Evolutionary conservation across 2,888 invertebrate species (phyloP), one percentile per base, ranked within the genome.

Genomic region (Anthrax anthrax): DNA sequence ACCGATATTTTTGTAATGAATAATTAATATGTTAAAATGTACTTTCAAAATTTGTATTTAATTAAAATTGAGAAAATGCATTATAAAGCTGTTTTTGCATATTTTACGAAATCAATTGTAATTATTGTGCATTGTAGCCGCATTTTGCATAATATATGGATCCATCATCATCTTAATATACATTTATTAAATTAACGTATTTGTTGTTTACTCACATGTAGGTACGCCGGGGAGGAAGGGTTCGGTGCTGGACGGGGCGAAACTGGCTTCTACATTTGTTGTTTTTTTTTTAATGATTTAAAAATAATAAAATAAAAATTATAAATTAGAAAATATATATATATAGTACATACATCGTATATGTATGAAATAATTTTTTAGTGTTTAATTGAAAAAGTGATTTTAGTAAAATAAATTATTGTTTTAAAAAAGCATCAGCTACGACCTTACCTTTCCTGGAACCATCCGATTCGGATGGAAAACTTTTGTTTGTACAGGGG

Each of bases 401-500:
- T 36, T 37, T 37, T 37, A 37, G 23, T 27, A 32, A 37, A n/a
- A 37, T 18, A 37, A 23, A n/a, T n/a, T n/a, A n/a, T n/a, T n/a
- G 18, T 18, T 39, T 12, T 23, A 27, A 16, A 29, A 40, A 40
- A 42, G 42, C 42, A 23, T 39, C 8, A 19, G 39, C 46, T 59
- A 54, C 62, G 62, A 65, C 62, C 63, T 66, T 65, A 78, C 78
- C 76, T 77, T 77, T 64, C 68, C 69, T 59, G 70, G 69, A 62
- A 67, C 65, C 63, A 69, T 58, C 61, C 64, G 65, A 57, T 67
- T 70, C 57, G 72, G 69, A 52, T 81, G 74, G 73, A 84, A 89
- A 63, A 87, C 80, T 72, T 79, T 85, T 58, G 78, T 73, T 63
- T 81, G 81, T 49, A 78, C 80, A 53, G 85, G 82, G 58, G 74